Base-by-base conservation (phyloP, 2,113 vertebrate genomes). In the Sterna hirundo region DNA sequence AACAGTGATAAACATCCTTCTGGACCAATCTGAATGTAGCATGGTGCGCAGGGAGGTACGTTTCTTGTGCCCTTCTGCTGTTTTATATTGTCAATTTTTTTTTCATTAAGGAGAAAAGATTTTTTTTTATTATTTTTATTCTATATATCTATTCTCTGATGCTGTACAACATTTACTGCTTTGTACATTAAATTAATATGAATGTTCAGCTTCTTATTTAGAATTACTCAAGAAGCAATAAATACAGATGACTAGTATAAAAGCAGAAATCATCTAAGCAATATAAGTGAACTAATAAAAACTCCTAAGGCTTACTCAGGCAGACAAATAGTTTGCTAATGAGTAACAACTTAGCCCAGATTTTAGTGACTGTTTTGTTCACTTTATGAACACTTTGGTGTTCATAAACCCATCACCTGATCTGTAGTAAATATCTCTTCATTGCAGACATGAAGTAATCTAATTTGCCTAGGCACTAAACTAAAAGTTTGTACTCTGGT, bases 31-130 rank as follows among this genome's bases (percentile, higher is more conserved):
- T 44, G 99, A 99, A 95, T 99, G 99, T 92, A 99, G 99, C 93
- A 98, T 99, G 99, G 99, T 99, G 68, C 99, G 99, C 92, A 98
- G 99, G 95, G 99, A 99, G 99, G 99, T 99, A 97, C 6, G 97
- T 86, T 71, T 52, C 32, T 47, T 25, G 7, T 69, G 27, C 75
- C 46, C 18, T 70, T 62, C 13, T 49, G 20, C 22, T 75, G 10
- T 27, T 16, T 6, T 66, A 21, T 32, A 29, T 65, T 65, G 15
- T 42, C 7, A 47, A 26, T 6, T 6, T 55, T 10, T 83, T 75
- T 88, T 54, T 64, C 11, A n/a, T 13, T 61, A 18, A 49, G 19
- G 22, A 66, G 25, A 52, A 80, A 57, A 58, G 5, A 3, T 5
- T 27, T 0, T 6, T 9, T 21, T 47, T 14, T 13, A 10, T 9